phyloP scores from a whole-genome alignment of 2,113 vertebrate species.

The Callospermophilus lateralis region DNA sequence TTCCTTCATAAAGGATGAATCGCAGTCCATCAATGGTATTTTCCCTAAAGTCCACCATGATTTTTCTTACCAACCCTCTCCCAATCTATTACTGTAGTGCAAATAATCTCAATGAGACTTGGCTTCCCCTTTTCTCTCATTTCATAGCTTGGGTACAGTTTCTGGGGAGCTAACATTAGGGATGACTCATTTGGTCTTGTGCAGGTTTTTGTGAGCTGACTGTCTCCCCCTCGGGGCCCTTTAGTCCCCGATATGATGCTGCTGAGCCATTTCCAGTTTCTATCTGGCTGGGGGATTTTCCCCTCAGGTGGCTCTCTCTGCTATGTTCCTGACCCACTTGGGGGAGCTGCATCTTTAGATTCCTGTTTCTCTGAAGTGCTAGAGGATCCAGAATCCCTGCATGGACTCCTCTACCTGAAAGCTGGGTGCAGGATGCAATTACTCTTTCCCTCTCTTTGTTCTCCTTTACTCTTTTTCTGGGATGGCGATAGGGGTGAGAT shows the following conservation, averaged over 20 bases:
- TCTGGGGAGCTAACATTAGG: not conserved
- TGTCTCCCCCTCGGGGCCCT: not conserved
- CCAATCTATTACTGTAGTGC: not conserved
- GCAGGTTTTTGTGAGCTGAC: not conserved
- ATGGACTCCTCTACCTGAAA: not conserved
- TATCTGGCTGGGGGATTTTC: fast-evolving
- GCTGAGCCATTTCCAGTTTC: not conserved
- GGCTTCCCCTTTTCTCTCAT: not conserved
- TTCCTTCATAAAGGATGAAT: not conserved
- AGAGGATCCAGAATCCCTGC: not conserved
- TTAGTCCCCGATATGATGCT: not conserved
- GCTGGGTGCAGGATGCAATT: too few species aligned
- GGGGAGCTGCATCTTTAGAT: not conserved
- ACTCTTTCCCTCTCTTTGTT: not conserved
- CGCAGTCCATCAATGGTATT: not conserved
- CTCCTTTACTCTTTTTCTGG: not conserved
- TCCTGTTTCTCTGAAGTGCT: not conserved
- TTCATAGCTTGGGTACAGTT: not conserved
- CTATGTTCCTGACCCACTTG: fast-evolving
- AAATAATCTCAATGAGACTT: not conserved
- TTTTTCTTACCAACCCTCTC: not conserved
- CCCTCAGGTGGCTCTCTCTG: not conserved
- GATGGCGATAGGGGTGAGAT: not conserved
- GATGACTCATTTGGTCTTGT: not conserved
- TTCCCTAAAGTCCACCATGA: not conserved